A percentile compares a stretch with the other conserved stretches of the same genome.
phyloP scores from a whole-genome alignment of 2,113 vertebrate species.

The Nothoprocta pentlandii region DNA sequence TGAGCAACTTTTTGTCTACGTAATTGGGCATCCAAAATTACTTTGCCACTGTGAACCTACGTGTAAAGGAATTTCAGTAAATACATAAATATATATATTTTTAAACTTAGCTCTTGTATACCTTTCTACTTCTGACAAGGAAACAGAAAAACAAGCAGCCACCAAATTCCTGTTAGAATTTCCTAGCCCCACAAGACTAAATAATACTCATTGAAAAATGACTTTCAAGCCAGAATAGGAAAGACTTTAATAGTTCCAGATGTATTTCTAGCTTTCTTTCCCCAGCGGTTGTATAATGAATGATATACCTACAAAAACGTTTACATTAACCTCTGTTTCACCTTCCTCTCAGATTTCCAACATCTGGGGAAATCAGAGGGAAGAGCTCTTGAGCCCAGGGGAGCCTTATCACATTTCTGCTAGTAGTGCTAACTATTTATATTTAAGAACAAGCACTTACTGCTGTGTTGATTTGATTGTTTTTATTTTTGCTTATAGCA shows the following conservation, averaged over 20 bases:
- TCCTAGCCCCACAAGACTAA: constrained; percentile 14
- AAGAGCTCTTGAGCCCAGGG: neutral
- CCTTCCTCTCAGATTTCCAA: constrained; percentile 20
- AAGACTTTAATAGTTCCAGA: constrained; percentile 52
- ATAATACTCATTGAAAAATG: constrained; percentile 43
- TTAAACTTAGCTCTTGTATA: neutral
- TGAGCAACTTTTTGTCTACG: constrained; percentile 10
- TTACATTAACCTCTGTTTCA: constrained; percentile 51
- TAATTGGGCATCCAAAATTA: constrained; percentile 25
- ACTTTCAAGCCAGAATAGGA: constrained; percentile 12
- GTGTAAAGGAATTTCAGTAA: constrained; percentile 38
- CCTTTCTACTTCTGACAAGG: constrained; percentile 4
- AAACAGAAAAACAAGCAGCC: neutral
- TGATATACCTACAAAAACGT: constrained; percentile 28
- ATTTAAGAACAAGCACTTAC: neutral
- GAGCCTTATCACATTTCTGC: neutral
- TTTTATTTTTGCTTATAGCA: neutral
- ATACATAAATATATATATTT: neutral
- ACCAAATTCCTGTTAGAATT: neutral
- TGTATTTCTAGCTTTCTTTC: constrained; percentile 27
- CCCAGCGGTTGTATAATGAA: constrained; percentile 35
- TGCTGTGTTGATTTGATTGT: neutral
- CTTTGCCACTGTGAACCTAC: neutral
- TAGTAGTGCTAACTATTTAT: neutral
- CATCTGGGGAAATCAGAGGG: constrained; percentile 1